Base-by-base conservation (phyloP, 2,888 invertebrate species). In the Anthrax anthrax region DNA sequence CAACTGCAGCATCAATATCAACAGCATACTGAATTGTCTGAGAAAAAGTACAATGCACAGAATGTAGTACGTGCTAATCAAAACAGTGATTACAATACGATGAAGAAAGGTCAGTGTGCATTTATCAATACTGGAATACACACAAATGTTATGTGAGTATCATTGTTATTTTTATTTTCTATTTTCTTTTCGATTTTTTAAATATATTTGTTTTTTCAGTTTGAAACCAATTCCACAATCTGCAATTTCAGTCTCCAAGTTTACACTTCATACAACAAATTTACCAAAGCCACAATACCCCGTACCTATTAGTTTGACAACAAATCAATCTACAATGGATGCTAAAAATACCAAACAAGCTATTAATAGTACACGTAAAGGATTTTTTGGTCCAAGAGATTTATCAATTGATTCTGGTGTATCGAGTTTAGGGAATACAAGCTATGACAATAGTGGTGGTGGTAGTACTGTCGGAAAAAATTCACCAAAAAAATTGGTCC, bases 271-370 rank as follows among this genome's bases (percentile, higher is more conserved):
- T 55, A 78, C 81, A 29, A 81, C 79, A 47, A 82, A 84, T 58
- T 69, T 87, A 54, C 87, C 87, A 0, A 70, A 76, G 49, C 85
- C 85, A 1, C 85, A 86, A 65, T 80, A 76, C 57, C 76, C 80
- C 18, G 70, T 74, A 37, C 63, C 69, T 52, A 66, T 69, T 29
- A 65, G 68, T 53, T 55, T 69, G 45, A 59, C 52, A 9, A 57
- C 61, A n/a, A 58, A 70, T 37, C 73, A 73, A 52, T 76, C 74
- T 60, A 68, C 71, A 51, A 72, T 71, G 55, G 82, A 75, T 67
- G 72, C 78, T 8, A 86, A 86, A 67, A 74, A 75, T 42, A 81
- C 80, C 43, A 86, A 86, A 62, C 78, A 78, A 67, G 68, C 73
- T 42, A 81, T 78, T 34, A 86, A 86, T 60, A 84, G 77, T 56